Conservation (phyloP, 1,140 invertebrate species). For the Thereuonema tuberculata region DNA sequence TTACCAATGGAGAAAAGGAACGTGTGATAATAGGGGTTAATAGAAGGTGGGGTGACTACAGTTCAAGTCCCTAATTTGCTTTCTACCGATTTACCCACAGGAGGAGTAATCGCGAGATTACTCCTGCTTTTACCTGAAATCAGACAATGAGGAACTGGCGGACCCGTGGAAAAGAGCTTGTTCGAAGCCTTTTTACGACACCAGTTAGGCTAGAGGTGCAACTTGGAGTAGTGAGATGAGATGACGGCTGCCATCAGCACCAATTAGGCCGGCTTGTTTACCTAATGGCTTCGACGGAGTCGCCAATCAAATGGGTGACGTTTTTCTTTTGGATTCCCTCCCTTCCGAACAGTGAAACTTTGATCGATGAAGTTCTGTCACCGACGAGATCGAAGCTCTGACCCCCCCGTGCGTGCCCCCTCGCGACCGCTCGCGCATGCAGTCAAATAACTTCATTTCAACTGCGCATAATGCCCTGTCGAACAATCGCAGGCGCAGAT, state of each 20-base stretch:
- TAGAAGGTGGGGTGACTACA: too few relatives aligned
- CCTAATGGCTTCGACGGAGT: not conserved
- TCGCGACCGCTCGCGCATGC: not conserved
- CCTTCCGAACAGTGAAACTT: not conserved
- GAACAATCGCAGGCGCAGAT: not conserved
- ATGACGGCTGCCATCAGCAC: not conserved
- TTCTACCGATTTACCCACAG: too few relatives aligned
- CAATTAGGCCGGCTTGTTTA: conserved; percentile 1
- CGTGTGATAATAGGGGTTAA: too few relatives aligned
- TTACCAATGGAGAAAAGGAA: too few relatives aligned
- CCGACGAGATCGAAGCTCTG: not conserved
- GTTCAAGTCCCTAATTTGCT: too few relatives aligned
- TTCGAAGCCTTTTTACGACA: too few relatives aligned
- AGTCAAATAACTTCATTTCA: conserved; percentile 4
- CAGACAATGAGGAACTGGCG: too few relatives aligned
- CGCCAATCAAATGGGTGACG: not conserved
- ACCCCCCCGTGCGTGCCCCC: not conserved
- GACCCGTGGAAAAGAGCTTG: too few relatives aligned
- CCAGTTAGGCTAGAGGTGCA: too few relatives aligned
- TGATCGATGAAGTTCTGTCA: conserved; percentile 7
- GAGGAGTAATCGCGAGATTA: too few relatives aligned
- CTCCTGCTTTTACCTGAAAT: too few relatives aligned
- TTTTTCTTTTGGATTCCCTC: not conserved
- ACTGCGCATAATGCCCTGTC: not conserved
- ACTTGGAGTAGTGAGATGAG: too few relatives aligned